phyloP scores from a whole-genome alignment of 2,797 vertebrate species.

The Mycteria americana region DNA sequence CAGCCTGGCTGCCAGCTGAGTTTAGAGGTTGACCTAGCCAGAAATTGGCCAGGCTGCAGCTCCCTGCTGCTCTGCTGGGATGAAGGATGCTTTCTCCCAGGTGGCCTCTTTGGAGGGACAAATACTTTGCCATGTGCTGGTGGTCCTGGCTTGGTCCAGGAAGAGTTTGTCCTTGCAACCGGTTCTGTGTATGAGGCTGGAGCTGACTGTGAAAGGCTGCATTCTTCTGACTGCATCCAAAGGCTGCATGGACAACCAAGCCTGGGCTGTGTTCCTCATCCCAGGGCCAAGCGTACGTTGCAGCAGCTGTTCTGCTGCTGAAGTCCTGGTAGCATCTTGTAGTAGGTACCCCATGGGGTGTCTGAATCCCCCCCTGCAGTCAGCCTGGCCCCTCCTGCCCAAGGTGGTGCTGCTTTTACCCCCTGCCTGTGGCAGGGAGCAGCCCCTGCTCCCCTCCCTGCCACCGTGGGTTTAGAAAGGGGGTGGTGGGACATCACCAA shows the following conservation, averaged over 20 bases:
- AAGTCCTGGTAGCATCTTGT: not conserved
- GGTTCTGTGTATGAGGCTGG: not conserved
- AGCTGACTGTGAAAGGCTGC: not conserved
- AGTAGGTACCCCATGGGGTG: not conserved
- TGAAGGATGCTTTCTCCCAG: not conserved
- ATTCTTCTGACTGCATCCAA: not conserved
- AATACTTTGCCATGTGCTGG: not conserved
- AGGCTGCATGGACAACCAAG: rapidly evolving
- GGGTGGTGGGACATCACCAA: not conserved
- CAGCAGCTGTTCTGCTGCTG: not conserved
- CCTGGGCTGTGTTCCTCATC: rapidly evolving
- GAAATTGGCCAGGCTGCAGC: not conserved
- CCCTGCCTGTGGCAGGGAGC: rapidly evolving
- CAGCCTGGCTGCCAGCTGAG: rapidly evolving
- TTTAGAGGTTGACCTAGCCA: not conserved
- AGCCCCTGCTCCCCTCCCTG: not conserved
- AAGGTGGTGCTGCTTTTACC: not conserved
- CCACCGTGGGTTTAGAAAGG: not conserved
- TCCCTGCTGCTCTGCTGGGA: not conserved
- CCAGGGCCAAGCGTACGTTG: rapidly evolving
- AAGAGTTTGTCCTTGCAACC: not conserved
- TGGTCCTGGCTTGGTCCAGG: not conserved
- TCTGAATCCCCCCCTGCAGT: rapidly evolving
- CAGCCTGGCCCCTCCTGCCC: not conserved
- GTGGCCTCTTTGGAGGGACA: not conserved